A percentile compares a stretch with the other conserved stretches of the same genome.
Evolutionary conservation across 2,888 invertebrate genomes (phyloP).

Genomic region (Lasioglossum morio): DNA sequence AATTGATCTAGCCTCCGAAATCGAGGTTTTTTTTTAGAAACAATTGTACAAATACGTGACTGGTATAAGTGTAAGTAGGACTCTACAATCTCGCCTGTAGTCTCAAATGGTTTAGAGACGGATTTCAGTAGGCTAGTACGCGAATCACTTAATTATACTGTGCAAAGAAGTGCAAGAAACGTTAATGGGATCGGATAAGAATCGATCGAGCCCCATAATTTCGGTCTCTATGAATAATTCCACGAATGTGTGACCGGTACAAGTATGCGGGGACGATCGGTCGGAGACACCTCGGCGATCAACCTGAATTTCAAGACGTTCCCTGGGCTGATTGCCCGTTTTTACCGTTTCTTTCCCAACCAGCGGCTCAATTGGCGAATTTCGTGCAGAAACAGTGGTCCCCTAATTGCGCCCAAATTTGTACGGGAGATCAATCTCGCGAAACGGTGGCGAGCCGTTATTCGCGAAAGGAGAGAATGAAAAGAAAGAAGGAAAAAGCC

Average conservation of each 20-base stretch:
- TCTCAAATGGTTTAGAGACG: not conserved
- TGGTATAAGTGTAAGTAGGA: not conserved
- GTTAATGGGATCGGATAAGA: not conserved
- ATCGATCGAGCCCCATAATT: not conserved
- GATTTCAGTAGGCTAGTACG: not conserved
- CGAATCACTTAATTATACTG: conserved; percentile 4
- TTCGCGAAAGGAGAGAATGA: not conserved
- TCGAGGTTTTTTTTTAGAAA: not conserved
- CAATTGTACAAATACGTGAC: not conserved
- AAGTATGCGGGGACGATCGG: not conserved
- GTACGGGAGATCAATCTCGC: conserved; percentile 32
- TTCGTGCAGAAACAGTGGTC: conserved; percentile 4
- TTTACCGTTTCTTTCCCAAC: conserved; percentile 14
- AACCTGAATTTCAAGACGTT: conserved; percentile 7
- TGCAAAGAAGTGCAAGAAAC: not conserved
- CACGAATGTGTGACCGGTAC: conserved; percentile 2
- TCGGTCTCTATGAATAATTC: conserved; percentile 3
- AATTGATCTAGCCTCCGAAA: not conserved
- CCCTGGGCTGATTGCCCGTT: not conserved
- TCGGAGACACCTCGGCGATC: not conserved
- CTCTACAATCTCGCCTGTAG: not conserved
- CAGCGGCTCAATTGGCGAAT: not conserved
- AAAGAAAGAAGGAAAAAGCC: conserved; percentile 1
- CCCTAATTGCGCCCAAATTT: conserved; percentile 16
- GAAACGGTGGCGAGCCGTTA: conserved; percentile 22